phyloP scores from a whole-genome alignment of 2,797 vertebrate genomes.

The Pseudotriccus pelzelni region DNA sequence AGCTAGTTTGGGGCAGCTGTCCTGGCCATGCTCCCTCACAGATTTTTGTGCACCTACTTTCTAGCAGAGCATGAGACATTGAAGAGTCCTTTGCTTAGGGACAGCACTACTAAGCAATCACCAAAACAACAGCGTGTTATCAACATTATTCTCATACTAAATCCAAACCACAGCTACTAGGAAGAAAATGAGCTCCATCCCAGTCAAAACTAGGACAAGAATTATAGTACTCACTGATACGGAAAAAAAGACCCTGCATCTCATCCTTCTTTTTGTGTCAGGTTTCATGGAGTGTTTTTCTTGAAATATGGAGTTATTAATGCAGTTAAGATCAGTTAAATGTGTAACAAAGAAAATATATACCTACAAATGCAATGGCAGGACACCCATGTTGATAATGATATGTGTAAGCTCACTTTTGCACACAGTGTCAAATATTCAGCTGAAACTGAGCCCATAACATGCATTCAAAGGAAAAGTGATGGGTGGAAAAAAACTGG shows the following conservation, averaged over 20 bases:
- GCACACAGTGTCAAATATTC: neutral
- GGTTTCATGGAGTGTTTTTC: neutral
- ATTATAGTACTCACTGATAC: neutral
- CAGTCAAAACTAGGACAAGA: neutral
- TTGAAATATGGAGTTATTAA: neutral
- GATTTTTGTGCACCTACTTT: neutral
- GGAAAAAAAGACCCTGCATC: neutral
- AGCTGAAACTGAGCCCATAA: neutral
- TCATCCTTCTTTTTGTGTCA: neutral
- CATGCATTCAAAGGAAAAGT: neutral
- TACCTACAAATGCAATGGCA: neutral
- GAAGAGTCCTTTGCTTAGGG: neutral
- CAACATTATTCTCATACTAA: neutral
- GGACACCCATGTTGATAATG: neutral
- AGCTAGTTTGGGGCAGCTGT: neutral
- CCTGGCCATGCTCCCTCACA: neutral
- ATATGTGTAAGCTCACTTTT: neutral
- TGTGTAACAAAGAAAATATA: neutral
- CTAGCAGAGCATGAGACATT: neutral
- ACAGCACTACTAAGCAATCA: neutral
- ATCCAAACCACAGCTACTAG: neutral
- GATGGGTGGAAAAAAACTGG: accelerated
- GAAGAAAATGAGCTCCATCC: neutral
- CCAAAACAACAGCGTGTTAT: neutral
- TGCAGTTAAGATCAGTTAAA: neutral